Evolutionary conservation across 2,797 vertebrate species (phyloP), one percentile per base, ranked within the genome.

Genomic region (Typhlichthys eigenmanni): DNA sequence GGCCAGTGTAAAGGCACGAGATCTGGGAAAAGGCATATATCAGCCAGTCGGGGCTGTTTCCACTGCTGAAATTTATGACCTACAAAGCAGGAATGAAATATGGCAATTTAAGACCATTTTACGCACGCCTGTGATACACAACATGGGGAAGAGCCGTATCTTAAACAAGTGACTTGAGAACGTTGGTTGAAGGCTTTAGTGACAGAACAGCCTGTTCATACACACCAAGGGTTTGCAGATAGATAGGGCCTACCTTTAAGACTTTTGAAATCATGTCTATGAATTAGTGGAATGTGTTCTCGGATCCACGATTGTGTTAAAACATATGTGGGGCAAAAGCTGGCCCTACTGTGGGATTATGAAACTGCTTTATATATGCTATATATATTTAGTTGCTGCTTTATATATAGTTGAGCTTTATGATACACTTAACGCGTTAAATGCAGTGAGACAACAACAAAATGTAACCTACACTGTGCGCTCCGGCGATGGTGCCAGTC

Each of bases 401-500:
- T 3, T 24, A 9, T 38, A 38, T 38, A 9, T 6, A 38, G 34
- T 38, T 38, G 34, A 38, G 34, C 7, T 38, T 38, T 38, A 38
- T 38, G 34, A 38, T 3, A 46, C 56, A 58, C 56, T 54, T 12
- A 17, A 53, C 17, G 17, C 10, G 16, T 38, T 55, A 38, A 34
- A 8, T 34, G 34, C 48, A 59, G 17, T 5, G 43, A 17, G 49
- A 2, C 32, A 68, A 34, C 12, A 59, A 16, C 9, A 74, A 75
- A 75, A 74, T 79, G 80, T 74, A 69, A 97, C 97, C 92, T 98
- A 99, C 97, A 98, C 94, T 98, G 96, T 81, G 96, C 94, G 95
- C 94, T 95, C 93, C 95, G 94, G 73, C 94, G 95, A 75, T 95
- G 96, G 68, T 94, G 95, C 97, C 97, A 99, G 91, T 97, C 95